Evolutionary conservation across 2,113 vertebrate genomes (phyloP), one percentile per base, ranked within the genome.

Genomic region (Zonotrichia leucophrys): DNA sequence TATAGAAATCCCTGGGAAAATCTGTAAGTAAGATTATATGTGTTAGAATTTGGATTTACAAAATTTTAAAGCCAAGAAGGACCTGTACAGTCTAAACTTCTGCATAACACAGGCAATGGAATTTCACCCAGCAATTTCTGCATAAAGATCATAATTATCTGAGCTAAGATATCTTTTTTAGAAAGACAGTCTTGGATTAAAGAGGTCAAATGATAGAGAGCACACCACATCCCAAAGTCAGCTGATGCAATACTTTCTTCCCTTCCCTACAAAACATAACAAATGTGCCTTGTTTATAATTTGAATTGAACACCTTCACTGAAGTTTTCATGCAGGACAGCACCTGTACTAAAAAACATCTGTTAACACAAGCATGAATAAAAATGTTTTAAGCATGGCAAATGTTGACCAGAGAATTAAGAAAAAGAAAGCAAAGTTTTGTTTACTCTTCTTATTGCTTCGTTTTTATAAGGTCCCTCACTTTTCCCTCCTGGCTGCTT

Each of bases 91-190:
- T 73, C 77, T 90, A 78, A 91, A 72, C 74, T 88, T 88, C 64
- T 41, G 31, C 37, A 53, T 78, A 93, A 88, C 20, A 81, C 35
- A 93, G 37, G 68, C 79, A 83, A 52, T 33, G 74, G 79, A 88
- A 89, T 90, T 92, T 96, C 75, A 97, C 92, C 93, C 73, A 91
- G 94, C 92, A 95, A 96, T 96, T 96, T 97, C 88, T 74, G 68
- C 56, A 49, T 78, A 67, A 89, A 83, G 66, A 47, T 96, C 88
- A 70, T 96, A 96, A 97, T 97, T 96, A 95, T 5, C 83, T 95
- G 90, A 83, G 56, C 82, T 90, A 92, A 86, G 73, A 59, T 33
- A 81, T 2, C 68, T 49, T 86, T 96, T 95, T 96, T 96, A 94
- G 96, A 95, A 96, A 64, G 64, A 78, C 55, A 83, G 41, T 58